Evolutionary conservation across 2,797 vertebrate species (phyloP).

Genomic region (Hozukius guyotensis): DNA sequence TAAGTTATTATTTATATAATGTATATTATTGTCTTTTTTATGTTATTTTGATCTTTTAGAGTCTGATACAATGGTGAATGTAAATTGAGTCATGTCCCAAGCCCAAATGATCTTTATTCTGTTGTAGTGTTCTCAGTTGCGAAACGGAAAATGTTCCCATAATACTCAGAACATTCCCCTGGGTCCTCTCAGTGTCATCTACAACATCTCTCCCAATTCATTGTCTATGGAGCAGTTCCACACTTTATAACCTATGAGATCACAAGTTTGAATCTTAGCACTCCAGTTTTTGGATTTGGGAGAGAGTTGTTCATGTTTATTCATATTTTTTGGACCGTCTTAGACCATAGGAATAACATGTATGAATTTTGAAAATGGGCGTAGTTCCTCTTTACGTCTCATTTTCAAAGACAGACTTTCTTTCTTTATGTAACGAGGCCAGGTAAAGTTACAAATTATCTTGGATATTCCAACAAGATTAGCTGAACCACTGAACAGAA

Average conservation of each 20-base stretch:
- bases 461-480: not conserved
- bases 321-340: too few relatives aligned
- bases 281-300: too few relatives aligned
- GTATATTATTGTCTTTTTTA: not conserved
- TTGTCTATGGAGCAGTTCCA: not conserved
- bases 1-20: too few relatives aligned
- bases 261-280: too few relatives aligned
- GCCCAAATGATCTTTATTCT: not conserved
- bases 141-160: too few relatives aligned
- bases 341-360: too few relatives aligned
- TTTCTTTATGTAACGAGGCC: not conserved
- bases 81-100: too few relatives aligned
- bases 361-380: too few relatives aligned
- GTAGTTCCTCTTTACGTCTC: not conserved
- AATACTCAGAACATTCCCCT: too few relatives aligned
- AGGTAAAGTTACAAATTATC: not conserved
- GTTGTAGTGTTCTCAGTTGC: not conserved
- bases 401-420: not conserved
- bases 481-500: not conserved
- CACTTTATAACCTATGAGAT: not conserved
- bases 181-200: not conserved
- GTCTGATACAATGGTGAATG: too few relatives aligned
- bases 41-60: too few relatives aligned
- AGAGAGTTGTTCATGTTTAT: too few relatives aligned
- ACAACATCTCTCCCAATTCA: not conserved